These are phyloP conservation scores for Alectoris magna DNA, from an alignment of 2,797 vertebrate species.

Conservation along the genomic window DNA sequence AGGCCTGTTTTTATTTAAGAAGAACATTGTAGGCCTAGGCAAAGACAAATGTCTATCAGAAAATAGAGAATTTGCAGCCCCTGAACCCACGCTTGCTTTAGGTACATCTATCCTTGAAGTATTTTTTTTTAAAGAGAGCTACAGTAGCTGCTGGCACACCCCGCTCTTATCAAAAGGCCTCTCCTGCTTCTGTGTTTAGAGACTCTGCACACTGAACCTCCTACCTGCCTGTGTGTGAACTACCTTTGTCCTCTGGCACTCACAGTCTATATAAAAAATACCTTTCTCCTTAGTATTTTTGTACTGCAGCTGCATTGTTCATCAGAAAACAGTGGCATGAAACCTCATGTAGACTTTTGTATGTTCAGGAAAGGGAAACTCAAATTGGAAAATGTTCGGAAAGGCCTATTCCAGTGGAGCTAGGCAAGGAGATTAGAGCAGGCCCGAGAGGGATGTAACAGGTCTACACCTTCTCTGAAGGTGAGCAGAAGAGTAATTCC, in stretches of 20 bases:
- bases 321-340: not conserved
- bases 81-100: not conserved
- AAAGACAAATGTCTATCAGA: not conserved
- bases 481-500: not conserved
- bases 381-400: not conserved
- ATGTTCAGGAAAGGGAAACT: not conserved
- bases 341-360: not conserved
- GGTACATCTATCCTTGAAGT: not conserved
- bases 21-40: not conserved
- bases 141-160: not conserved
- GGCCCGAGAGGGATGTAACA: not conserved
- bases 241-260: not conserved
- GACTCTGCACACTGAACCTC: not conserved
- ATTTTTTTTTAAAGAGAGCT: not conserved
- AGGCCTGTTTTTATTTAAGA: not conserved
- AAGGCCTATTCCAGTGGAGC: not conserved
- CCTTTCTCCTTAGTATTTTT: not conserved
- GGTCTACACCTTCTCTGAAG: not conserved
- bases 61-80: not conserved
- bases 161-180: not conserved
- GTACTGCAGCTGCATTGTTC: not conserved
- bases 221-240: fast-evolving
- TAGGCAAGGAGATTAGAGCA: not conserved
- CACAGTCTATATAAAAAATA: not conserved
- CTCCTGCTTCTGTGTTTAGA: not conserved